phyloP scores from a whole-genome alignment of 2,888 invertebrate genomes.

The Drosophila nigricruria region DNA sequence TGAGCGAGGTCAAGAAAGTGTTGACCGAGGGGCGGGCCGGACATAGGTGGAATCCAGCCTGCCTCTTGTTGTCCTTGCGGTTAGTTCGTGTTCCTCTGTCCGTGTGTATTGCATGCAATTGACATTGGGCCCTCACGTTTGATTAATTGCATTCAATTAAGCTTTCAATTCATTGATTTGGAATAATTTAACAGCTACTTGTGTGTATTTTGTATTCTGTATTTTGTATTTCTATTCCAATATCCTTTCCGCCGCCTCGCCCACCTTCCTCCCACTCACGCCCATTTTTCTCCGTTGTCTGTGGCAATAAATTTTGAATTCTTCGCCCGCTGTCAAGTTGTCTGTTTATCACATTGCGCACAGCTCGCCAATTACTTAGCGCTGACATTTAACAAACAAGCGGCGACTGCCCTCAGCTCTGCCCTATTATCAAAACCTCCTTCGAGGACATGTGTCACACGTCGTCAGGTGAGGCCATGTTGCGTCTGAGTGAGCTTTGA shows the following conservation, averaged over 20 bases:
- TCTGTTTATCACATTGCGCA: slow-evolving; percentile 44
- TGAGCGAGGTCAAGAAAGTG: slow-evolving; percentile 53
- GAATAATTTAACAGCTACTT: slow-evolving; percentile 63
- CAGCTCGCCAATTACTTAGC: slow-evolving; percentile 64
- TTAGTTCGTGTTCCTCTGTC: slow-evolving; percentile 1
- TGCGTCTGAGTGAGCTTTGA: no score
- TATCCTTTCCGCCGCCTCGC: background rate
- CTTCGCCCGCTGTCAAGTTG: slow-evolving; percentile 35
- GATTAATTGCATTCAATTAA: slow-evolving; percentile 74
- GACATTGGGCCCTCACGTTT: slow-evolving; percentile 66
- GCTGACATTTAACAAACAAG: slow-evolving; percentile 64
- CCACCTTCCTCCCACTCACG: background rate
- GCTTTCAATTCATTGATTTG: slow-evolving; percentile 69
- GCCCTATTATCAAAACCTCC: background rate
- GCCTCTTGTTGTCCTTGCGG: slow-evolving; percentile 44
- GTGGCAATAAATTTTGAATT: slow-evolving; percentile 58
- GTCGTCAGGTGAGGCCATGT: background rate
- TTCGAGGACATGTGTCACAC: background rate
- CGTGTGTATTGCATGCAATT: slow-evolving; percentile 43
- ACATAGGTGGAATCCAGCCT: slow-evolving; percentile 1
- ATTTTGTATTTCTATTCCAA: background rate
- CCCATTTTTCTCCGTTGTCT: slow-evolving; percentile 4
- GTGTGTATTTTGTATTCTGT: slow-evolving; percentile 9
- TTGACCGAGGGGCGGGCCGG: slow-evolving; percentile 18
- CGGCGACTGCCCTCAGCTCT: slow-evolving; percentile 8